A percentile compares a stretch with the other conserved stretches of the same genome.
phyloP scores from a whole-genome alignment of 2,888 invertebrate genomes.

The Didymodactylos carnosus region DNA sequence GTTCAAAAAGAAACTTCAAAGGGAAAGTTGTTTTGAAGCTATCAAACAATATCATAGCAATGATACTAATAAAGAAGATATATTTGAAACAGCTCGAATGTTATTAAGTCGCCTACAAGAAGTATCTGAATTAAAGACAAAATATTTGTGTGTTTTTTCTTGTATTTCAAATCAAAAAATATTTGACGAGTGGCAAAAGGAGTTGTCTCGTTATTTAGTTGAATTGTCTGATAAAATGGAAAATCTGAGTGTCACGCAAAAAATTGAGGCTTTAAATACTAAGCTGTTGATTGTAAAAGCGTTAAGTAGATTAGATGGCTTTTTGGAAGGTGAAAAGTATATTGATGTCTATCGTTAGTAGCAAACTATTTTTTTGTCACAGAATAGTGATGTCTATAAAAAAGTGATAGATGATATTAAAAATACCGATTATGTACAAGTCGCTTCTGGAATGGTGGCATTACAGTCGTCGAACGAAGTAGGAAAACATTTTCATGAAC shows the following conservation, averaged over 20 bases:
- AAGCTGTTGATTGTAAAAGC: background rate
- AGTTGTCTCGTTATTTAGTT: background rate
- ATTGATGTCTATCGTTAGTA: background rate
- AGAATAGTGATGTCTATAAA: background rate
- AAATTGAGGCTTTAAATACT: background rate
- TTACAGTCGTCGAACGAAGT: background rate
- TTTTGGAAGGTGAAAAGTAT: background rate
- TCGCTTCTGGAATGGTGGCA: background rate
- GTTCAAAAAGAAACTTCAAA: background rate
- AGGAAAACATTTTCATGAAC: background rate
- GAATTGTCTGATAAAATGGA: background rate
- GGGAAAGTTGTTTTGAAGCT: background rate
- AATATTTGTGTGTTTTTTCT: background rate
- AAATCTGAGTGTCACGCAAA: background rate
- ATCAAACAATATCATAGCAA: background rate
- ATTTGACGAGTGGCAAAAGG: background rate
- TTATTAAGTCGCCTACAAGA: background rate
- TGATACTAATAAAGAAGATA: background rate
- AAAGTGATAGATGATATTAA: background rate
- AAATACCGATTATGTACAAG: background rate
- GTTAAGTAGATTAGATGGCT: background rate
- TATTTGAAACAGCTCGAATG: background rate
- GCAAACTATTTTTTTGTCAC: background rate
- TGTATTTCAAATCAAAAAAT: background rate
- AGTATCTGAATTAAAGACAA: background rate